Conservation (phyloP, 2,888 invertebrate species). For the Drosophila quasianomalipes region DNA sequence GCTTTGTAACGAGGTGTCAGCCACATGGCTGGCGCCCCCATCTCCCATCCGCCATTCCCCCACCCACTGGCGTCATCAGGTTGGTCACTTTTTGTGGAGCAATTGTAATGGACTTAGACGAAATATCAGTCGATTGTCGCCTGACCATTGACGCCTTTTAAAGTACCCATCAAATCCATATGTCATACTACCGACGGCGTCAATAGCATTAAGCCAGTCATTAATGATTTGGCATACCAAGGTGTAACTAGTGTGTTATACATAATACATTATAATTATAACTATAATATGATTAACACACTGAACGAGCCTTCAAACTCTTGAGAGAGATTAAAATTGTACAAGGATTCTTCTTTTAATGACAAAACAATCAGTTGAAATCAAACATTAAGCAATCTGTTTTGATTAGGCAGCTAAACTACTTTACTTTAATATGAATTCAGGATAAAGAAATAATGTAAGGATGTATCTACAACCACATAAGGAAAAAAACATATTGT, state of each 20-base stretch:
- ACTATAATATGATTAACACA: background rate
- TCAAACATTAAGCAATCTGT: background rate
- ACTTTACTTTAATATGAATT: background rate
- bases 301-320: background rate
- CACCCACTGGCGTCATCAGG: constrained; percentile 59
- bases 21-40: constrained; percentile 48
- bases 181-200: constrained; percentile 70
- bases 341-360: background rate
- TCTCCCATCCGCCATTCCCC: constrained; percentile 4
- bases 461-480: background rate
- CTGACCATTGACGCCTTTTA: constrained; percentile 61
- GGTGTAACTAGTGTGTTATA: constrained; percentile 10
- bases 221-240: constrained; percentile 14
- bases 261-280: background rate
- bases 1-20: constrained; percentile 41
- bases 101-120: constrained; percentile 50
- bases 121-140: constrained; percentile 47
- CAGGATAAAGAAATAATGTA: background rate
- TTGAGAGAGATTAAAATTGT: background rate
- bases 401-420: background rate
- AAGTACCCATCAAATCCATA: constrained; percentile 46
- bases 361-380: background rate
- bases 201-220: constrained; percentile 40
- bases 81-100: constrained; percentile 44
- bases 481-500: background rate